These are phyloP conservation scores for Dysidea cf. avara DNA, from an alignment of 37 sponge, comb jelly and placozoan species.

Conservation along the genomic window DNA sequence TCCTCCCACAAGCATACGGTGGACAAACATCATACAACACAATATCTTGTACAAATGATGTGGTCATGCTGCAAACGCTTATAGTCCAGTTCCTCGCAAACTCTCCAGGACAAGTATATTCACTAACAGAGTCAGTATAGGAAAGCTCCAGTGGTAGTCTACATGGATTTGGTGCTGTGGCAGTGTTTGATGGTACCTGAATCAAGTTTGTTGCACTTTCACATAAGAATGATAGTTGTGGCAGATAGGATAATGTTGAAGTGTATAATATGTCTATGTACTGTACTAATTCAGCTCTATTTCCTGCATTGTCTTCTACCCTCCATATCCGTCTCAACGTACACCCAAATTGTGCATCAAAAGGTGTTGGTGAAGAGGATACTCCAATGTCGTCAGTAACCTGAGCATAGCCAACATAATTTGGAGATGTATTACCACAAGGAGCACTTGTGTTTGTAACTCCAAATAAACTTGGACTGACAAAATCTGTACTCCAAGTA, in stretches of 20 bases:
- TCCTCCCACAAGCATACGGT: too few relatives aligned
- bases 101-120: too few relatives aligned
- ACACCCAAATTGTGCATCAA: constrained; percentile 11
- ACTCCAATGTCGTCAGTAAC: constrained; percentile 17
- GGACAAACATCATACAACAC: too few relatives aligned
- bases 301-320: constrained; percentile 38
- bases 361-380: background rate
- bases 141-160: constrained; percentile 3
- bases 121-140: too few relatives aligned
- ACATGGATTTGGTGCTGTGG: constrained; percentile 41
- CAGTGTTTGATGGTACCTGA: too few relatives aligned
- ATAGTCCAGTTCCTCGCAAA: too few relatives aligned
- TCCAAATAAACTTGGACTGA: constrained; percentile 1
- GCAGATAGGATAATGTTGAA: background rate
- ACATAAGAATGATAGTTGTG: constrained; percentile 8
- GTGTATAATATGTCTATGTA: constrained; percentile 10
- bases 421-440: constrained; percentile 12
- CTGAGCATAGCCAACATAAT: constrained; percentile 12
- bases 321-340: constrained; percentile 25
- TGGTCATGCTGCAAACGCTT: background rate
- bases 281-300: constrained; percentile 18
- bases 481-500: constrained; percentile 42
- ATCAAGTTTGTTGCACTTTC: constrained; percentile 5
- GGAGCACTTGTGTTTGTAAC: too few relatives aligned
- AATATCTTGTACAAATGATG: constrained; percentile 7